Evolutionary conservation across 30 jellyfish, hydroid and myxozoan genomes (phyloP).

Genomic region (Catostylus mosaicus): DNA sequence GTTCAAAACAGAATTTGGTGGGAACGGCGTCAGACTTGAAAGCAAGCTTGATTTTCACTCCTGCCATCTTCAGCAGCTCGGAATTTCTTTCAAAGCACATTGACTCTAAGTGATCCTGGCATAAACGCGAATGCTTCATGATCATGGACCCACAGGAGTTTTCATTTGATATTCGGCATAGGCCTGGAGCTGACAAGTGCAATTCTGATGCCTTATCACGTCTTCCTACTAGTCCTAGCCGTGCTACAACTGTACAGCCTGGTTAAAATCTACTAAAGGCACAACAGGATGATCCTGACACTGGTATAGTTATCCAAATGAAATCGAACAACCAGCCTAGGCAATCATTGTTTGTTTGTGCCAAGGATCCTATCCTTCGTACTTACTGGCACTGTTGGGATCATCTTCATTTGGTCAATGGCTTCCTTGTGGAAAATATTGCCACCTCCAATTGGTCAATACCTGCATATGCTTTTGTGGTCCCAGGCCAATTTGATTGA

Average conservation of each 20-base stretch:
- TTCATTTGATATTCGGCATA: slow-evolving; percentile 12
- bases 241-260: slow-evolving; percentile 28
- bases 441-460: neutral
- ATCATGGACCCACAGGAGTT: slow-evolving; percentile 40
- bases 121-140: too few relatives aligned
- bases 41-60: slow-evolving; percentile 55
- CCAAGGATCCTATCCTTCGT: slow-evolving; percentile 15
- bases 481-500: slow-evolving; percentile 17
- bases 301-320: neutral
- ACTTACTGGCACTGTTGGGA: slow-evolving; percentile 61
- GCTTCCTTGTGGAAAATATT: slow-evolving; percentile 9
- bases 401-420: slow-evolving; percentile 4
- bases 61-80: too few relatives aligned
- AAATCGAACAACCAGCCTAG: slow-evolving; percentile 15
- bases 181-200: slow-evolving; percentile 45
- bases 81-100: too few relatives aligned
- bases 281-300: slow-evolving; percentile 6
- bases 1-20: too few relatives aligned
- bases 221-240: neutral
- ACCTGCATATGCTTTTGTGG: slow-evolving; percentile 37
- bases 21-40: slow-evolving; percentile 17
- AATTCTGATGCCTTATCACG: slow-evolving; percentile 76
- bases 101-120: too few relatives aligned
- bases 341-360: slow-evolving; percentile 42
- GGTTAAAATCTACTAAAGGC: slow-evolving; percentile 15